Percentiles rank a stretch among this genome's conserved stretches.
phyloP scores from a whole-genome alignment of 2,797 vertebrate genomes.

The Galaxias olidus region DNA sequence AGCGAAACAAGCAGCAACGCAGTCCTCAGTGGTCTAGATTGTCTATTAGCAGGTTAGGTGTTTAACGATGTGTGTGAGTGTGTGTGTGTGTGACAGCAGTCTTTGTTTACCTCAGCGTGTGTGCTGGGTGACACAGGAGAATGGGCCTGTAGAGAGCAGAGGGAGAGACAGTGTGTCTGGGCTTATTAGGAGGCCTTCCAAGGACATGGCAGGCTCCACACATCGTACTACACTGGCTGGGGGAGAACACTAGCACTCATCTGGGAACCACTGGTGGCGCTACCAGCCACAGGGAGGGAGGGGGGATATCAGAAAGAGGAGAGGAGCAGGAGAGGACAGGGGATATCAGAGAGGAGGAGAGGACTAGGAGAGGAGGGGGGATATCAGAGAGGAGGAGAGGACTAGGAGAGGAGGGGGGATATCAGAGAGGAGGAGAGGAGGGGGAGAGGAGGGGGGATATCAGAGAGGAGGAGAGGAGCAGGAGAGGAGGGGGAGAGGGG shows the following conservation, averaged over 20 bases:
- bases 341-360: constrained; percentile 22
- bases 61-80: background rate
- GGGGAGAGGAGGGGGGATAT: too few species aligned
- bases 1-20: constrained; percentile 46
- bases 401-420: constrained; percentile 21
- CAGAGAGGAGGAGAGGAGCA: constrained; percentile 20
- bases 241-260: constrained; percentile 56
- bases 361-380: constrained; percentile 34
- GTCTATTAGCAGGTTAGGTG: constrained; percentile 60
- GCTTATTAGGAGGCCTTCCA: constrained; percentile 76
- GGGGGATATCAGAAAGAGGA: constrained; percentile 54
- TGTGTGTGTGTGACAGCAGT: constrained; percentile 12
- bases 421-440: constrained; percentile 39
- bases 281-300: too few species aligned
- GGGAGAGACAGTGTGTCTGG: constrained; percentile 69
- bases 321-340: constrained; percentile 24
- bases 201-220: constrained; percentile 71
- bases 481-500: constrained; percentile 38
- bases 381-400: too few species aligned
- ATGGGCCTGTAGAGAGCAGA: constrained; percentile 62
- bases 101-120: constrained; percentile 69
- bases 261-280: constrained; percentile 19
- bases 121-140: constrained; percentile 67
- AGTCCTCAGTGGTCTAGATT: constrained; percentile 58
- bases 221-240: constrained; percentile 61